Conservation (phyloP, 2,797 vertebrate species). For the Coreius guichenoti region DNA sequence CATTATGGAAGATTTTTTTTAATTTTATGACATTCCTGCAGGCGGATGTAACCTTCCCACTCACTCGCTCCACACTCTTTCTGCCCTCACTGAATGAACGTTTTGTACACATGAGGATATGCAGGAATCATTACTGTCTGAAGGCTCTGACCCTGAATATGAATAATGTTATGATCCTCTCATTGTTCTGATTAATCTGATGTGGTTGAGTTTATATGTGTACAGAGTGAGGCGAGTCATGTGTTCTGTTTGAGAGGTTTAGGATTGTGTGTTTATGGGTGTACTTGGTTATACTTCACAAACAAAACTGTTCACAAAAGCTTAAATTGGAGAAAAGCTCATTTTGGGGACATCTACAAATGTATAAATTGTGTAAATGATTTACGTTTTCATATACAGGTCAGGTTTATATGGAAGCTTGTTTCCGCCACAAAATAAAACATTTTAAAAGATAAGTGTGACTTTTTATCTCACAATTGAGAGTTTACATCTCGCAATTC, state of each 20-base stretch:
- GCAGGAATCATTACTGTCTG: not conserved
- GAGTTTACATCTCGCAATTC: too few relatives aligned
- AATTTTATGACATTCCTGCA: not conserved
- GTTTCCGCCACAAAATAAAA: too few relatives aligned
- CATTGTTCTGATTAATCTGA: conserved; percentile 22
- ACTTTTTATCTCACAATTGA: too few relatives aligned
- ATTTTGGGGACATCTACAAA: not conserved
- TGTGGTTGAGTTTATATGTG: not conserved
- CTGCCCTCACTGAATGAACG: not conserved
- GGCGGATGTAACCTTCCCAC: conserved; percentile 13
- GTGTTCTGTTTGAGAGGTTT: not conserved
- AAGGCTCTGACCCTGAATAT: conserved; percentile 10
- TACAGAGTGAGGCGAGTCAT: not conserved
- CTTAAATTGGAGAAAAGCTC: too few relatives aligned
- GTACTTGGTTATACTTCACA: not conserved
- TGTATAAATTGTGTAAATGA: not conserved
- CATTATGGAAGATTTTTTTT: not conserved
- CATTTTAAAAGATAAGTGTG: too few relatives aligned
- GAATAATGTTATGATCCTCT: not conserved
- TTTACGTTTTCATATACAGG: not conserved
- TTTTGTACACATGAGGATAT: not conserved
- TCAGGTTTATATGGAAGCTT: not conserved
- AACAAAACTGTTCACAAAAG: not conserved
- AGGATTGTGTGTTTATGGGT: not conserved
- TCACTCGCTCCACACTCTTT: conserved; percentile 6